These are phyloP conservation scores for Caenorhabditis sp. DNA, from an alignment of 2,888 invertebrate genomes.

Conservation along the genomic window DNA sequence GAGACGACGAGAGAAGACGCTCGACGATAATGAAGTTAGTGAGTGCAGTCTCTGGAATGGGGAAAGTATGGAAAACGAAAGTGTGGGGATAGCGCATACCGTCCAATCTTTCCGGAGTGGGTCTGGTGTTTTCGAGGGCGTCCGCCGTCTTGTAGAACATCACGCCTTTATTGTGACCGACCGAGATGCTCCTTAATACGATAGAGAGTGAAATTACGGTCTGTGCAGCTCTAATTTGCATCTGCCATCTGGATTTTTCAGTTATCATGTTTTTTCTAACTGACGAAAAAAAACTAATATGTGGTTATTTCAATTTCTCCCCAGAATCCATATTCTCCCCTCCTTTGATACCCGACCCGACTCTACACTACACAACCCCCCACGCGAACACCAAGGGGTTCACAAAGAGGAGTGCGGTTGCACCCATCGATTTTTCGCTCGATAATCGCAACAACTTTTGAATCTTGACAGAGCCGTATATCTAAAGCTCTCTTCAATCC, in stretches of 20 bases:
- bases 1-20: conserved; percentile 95
- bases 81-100: conserved; percentile 21
- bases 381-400: conserved; percentile 30
- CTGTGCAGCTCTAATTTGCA: too few relatives aligned
- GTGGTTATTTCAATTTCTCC: not conserved
- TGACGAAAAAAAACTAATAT: too few relatives aligned
- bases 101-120: conserved; percentile 36
- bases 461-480: not conserved
- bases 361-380: too few relatives aligned
- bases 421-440: too few relatives aligned
- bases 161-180: conserved; percentile 94
- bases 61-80: conserved; percentile 10
- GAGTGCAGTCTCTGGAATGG: conserved; percentile 23
- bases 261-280: too few relatives aligned
- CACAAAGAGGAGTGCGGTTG: not conserved
- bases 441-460: not conserved
- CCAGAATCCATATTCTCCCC: not conserved
- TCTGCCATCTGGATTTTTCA: too few relatives aligned
- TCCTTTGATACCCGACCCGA: not conserved
- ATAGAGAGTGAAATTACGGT: too few relatives aligned
- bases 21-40: conserved; percentile 87
- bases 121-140: conserved; percentile 85
- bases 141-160: conserved; percentile 91
- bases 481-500: not conserved
- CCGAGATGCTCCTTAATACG: conserved; percentile 89